Evolutionary conservation across 2,888 invertebrate species (phyloP), one percentile per base, ranked within the genome.

Genomic region (Rhogogaster chlorosoma): DNA sequence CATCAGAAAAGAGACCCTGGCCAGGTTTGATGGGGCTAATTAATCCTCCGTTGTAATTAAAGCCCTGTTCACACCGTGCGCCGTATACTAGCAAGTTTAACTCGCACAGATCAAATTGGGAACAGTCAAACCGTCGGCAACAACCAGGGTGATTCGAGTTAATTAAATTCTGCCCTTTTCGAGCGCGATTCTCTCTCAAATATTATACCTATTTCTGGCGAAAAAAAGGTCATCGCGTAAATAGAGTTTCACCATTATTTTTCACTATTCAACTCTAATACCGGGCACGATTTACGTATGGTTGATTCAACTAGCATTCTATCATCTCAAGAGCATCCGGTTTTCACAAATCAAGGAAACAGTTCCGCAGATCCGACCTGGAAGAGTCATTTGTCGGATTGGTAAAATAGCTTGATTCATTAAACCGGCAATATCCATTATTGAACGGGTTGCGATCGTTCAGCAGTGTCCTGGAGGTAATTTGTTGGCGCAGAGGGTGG

Each of bases 141-240:
- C 86, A 71, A 73, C 26, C 53, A 82, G 71, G 84, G 84, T 70
- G 82, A 64, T 85, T 88, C 89, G 88, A 89, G 92, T 93, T 93
- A 93, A 93, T 93, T 93, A 93, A 93, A 93, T 93, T 91, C 91
- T 90, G 91, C 89, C 90, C 90, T 67, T 45, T 45, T 45, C 83
- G 64, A 67, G 64, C 45, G 67, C 45, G 15, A 83, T 67, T 45
- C 49, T 10, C 36, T 67, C 70, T 15, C 82, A 45, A 67, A 67
- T 70, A 49, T 83, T 45, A 80, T 80, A 71, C 36, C 18, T n/a
- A 61, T 38, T 36, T 26, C 22, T 26, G 32, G 4, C 57, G 7
- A 29, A 45, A 80, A 61, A 57, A 61, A n/a, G n/a, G 18, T 38
- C 61, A 29, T 61, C 29, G 15, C 22, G 22, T 15, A 6, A 61